Evolutionary conservation across 2,113 vertebrate genomes (phyloP), one percentile per base, ranked within the genome.

Genomic region (Tichodroma muraria): DNA sequence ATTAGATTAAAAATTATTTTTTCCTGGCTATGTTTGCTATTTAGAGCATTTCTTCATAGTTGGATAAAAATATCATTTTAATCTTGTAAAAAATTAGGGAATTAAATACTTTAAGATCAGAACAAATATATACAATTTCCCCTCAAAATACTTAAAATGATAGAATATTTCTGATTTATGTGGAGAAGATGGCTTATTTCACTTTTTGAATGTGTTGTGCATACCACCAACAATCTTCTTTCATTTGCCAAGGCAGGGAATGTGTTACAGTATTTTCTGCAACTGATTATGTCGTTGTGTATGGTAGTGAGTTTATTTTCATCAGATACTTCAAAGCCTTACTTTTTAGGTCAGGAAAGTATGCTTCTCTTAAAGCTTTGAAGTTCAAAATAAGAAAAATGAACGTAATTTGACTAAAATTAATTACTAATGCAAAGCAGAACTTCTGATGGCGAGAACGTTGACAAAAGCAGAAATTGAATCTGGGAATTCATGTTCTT

Each of bases 381-480:
- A 97, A 94, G 79, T 97, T 97, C 82, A 50, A 88, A 97, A 95
- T 93, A 95, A 93, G 71, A 65, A 94, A 96, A 89, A 89, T 96
- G 61, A 85, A 82, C 52, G 40, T 89, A 82, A 87, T 96, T 96
- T 95, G 76, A 91, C 75, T 89, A 84, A 97, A 96, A 87, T 96
- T 96, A 95, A 95, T 97, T 96, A 94, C 85, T 81, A 92, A 96
- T 85, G 73, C 71, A 94, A 75, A 95, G 49, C n/a, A 95, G 37
- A 52, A 60, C 50, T 90, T 65, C 56, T 87, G 76, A 53, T 85
- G 91, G 47, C 1, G 31, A 69, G 76, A 49, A 20, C 24, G 6
- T 21, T 84, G 66, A 88, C 44, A 90, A 81, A 86, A 82, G 50
- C 40, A 85, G 73, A 92, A 95, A 88, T 24, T 70, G 42, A 60